Evolutionary conservation across 2,797 vertebrate genomes (phyloP).

Genomic region (Myotis pilosus): DNA sequence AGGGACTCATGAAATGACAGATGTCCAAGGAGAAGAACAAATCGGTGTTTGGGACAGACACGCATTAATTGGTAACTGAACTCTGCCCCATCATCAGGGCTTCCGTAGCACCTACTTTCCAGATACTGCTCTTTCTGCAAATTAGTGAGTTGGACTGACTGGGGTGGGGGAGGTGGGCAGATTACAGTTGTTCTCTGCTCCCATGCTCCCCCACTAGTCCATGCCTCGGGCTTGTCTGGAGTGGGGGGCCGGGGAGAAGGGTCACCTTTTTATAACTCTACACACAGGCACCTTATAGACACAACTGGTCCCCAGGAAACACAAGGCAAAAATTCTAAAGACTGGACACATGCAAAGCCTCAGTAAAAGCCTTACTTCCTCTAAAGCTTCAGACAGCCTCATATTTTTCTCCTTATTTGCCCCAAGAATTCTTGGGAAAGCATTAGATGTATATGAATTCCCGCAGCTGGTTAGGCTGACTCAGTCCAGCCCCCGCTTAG

Average conservation of each 20-base stretch:
- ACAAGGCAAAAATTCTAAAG: neutral
- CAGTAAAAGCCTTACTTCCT: neutral
- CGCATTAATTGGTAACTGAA: neutral
- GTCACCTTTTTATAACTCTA: neutral
- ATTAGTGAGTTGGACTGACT: neutral
- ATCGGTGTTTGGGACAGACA: neutral
- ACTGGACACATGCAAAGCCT: neutral
- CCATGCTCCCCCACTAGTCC: neutral
- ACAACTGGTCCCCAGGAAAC: neutral
- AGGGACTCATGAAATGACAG: neutral
- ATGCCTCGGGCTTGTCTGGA: neutral
- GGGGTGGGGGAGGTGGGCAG: fast-evolving
- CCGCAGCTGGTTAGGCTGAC: neutral
- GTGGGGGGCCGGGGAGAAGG: neutral
- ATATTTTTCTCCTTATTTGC: neutral
- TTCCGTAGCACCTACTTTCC: neutral
- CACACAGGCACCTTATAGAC: neutral
- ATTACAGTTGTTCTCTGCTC: too few species aligned
- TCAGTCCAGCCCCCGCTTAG: neutral
- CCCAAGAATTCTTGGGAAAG: neutral
- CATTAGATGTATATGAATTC: neutral
- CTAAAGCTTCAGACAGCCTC: neutral
- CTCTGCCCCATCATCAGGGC: fast-evolving
- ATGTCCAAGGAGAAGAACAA: neutral
- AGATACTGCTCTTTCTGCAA: neutral